phyloP scores from a whole-genome alignment of 2,113 vertebrate genomes.

The Pan troglodytes region NHGRI_mPanTro3-v2.1_pri NC_072398.2:125326001-125326500 shows the following conservation, averaged over 20 bases:
- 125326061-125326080: not conserved
- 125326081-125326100: rapidly evolving
- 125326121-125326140: not conserved
- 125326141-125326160: not conserved
- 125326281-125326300: not conserved
- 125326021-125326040: not conserved
- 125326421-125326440: not conserved
- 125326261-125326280: not conserved
- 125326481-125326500: not conserved
- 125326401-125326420: not conserved
- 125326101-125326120: not conserved
- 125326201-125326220: not conserved
- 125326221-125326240: not conserved
- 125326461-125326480: not conserved
- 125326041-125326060: not conserved
- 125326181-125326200: not conserved
- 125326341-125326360: not conserved
- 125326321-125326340: not conserved
- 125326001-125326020: not conserved
- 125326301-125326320: not conserved
- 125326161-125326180: too few species aligned
- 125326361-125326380: not conserved
- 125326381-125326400: not conserved
- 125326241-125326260: not conserved
- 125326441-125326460: too few species aligned